These are phyloP conservation scores for Tinea semifulvella DNA, from an alignment of 2,888 invertebrate species.

Conservation along the genomic window DNA sequence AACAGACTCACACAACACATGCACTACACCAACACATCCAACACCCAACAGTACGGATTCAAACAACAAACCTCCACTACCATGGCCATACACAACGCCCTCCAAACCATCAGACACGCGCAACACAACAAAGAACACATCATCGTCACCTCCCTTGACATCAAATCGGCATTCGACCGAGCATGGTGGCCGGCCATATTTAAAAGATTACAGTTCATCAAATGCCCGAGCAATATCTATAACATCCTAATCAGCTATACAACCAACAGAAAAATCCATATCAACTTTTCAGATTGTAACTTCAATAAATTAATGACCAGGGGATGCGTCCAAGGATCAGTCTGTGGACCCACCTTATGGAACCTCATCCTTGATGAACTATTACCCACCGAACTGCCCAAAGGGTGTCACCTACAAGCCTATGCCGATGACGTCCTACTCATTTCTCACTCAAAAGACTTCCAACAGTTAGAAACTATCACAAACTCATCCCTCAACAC, in stretches of 20 bases:
- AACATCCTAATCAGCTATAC: slow-evolving; percentile 19
- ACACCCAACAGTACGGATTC: slow-evolving; percentile 20
- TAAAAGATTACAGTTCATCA: slow-evolving; percentile 15
- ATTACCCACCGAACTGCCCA: background rate
- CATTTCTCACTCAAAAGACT: too few species aligned
- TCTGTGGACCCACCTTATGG: slow-evolving; percentile 22
- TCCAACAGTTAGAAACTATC: too few species aligned
- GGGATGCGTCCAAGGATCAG: slow-evolving; percentile 25
- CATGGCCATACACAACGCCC: slow-evolving; percentile 15
- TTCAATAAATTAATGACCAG: slow-evolving; percentile 18
- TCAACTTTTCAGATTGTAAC: slow-evolving; percentile 16
- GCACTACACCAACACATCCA: background rate
- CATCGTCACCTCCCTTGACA: slow-evolving; percentile 17
- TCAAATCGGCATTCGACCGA: slow-evolving; percentile 14
- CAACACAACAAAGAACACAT: slow-evolving; percentile 7
- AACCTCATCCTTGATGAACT: slow-evolving; percentile 24
- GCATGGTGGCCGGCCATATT: slow-evolving; percentile 19
- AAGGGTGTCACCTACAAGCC: slow-evolving; percentile 6
- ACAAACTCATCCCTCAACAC: too few species aligned
- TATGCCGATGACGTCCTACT: slow-evolving; percentile 12
- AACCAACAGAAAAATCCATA: slow-evolving; percentile 11
- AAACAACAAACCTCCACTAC: slow-evolving; percentile 19
- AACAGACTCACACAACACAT: slow-evolving; percentile 17
- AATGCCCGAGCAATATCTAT: slow-evolving; percentile 21
- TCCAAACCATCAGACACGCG: slow-evolving; percentile 5